phyloP scores from a whole-genome alignment of 2,888 invertebrate species.

The Rhamnusium bicolor region DNA sequence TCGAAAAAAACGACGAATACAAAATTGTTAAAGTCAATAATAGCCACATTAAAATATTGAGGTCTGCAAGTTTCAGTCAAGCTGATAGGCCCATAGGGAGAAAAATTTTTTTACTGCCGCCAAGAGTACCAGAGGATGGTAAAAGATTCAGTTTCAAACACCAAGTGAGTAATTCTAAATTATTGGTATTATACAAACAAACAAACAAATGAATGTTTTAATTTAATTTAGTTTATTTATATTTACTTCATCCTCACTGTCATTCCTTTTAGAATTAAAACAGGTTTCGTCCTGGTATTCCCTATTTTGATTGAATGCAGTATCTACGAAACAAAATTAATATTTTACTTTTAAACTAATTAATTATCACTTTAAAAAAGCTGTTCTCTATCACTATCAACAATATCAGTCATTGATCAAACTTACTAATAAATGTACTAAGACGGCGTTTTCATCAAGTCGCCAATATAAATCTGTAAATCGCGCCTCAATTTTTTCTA shows the following conservation, averaged over 20 bases:
- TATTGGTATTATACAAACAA: neutral
- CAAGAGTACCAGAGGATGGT: constrained; percentile 57
- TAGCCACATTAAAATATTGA: constrained; percentile 62
- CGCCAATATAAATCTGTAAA: no score
- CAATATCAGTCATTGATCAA: no score
- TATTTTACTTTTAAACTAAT: no score
- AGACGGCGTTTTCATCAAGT: no score
- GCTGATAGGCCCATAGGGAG: constrained; percentile 50
- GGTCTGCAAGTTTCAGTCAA: constrained; percentile 60
- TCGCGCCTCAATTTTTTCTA: no score
- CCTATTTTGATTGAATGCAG: no score
- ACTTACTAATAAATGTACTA: no score
- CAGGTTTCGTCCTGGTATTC: no score
- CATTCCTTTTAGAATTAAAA: neutral
- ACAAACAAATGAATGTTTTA: neutral
- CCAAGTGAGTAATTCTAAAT: constrained; percentile 40
- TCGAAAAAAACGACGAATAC: constrained; percentile 65
- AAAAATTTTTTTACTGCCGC: constrained; percentile 61
- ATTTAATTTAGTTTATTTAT: neutral
- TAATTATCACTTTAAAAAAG: no score
- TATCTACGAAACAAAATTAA: no score
- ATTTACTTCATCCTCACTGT: neutral
- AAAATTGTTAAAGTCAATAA: constrained; percentile 64
- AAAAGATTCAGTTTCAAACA: constrained; percentile 42
- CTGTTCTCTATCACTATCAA: no score